Percentiles rank a stretch among this genome's conserved stretches.
Evolutionary conservation across 2,113 vertebrate species (phyloP).

Genomic region (Ploceus nigricollis): DNA sequence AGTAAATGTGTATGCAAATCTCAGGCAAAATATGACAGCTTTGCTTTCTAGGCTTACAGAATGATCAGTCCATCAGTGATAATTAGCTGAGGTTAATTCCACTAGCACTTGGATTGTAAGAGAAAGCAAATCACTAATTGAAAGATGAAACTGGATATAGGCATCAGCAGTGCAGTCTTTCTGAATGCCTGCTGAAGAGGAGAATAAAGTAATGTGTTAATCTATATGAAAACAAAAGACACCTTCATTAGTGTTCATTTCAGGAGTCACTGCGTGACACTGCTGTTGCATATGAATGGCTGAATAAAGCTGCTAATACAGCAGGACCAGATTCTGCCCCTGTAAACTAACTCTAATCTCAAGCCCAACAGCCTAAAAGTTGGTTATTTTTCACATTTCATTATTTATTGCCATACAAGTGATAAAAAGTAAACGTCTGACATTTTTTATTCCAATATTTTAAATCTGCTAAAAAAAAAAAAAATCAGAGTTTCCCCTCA

Average conservation of each 20-base stretch:
- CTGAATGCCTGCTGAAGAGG: not conserved
- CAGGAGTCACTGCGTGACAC: not conserved
- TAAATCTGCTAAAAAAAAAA: not conserved
- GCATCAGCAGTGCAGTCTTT: not conserved
- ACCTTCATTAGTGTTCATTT: not conserved
- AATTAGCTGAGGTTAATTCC: constrained; percentile 11
- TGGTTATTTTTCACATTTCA: not conserved
- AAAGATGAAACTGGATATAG: not conserved
- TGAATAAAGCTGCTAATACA: not conserved
- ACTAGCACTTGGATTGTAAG: not conserved
- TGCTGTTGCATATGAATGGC: not conserved
- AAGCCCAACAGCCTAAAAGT: not conserved
- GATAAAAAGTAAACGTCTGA: not conserved
- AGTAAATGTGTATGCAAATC: not conserved
- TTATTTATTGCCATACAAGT: not conserved
- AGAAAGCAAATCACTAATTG: not conserved
- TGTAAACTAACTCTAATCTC: not conserved
- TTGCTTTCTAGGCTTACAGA: not conserved
- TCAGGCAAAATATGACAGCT: not conserved
- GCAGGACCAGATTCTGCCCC: not conserved
- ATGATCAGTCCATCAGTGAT: not conserved
- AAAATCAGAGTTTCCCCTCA: not conserved
- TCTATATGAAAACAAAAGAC: not conserved
- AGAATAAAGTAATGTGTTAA: not conserved
- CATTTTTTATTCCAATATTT: not conserved